Conservation (phyloP, 2,888 invertebrate species). For the Diplazon laetatorius region DNA sequence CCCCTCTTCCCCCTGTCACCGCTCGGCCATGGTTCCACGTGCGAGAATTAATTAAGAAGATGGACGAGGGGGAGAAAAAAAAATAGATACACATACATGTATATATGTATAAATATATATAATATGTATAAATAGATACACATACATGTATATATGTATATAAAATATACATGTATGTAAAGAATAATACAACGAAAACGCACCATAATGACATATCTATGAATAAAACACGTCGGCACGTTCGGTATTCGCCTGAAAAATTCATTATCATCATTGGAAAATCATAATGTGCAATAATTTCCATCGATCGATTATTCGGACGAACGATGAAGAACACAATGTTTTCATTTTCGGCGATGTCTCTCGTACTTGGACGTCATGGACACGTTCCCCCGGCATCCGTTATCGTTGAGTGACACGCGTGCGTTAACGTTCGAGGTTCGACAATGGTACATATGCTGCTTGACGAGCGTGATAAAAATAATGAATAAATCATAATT, state of each 20-base stretch:
- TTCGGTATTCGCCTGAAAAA: conserved; percentile 18
- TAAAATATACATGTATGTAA: too few species aligned
- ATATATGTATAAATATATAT: too few species aligned
- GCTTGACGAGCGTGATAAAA: too few species aligned
- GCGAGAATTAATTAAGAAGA: conserved; percentile 6
- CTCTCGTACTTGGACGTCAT: conserved; percentile 19
- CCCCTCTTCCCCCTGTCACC: neutral
- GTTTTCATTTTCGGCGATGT: neutral
- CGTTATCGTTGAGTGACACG: conserved; percentile 1
- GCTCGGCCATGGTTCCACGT: neutral
- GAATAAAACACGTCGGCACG: neutral
- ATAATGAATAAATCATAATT: too few species aligned
- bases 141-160: too few species aligned
- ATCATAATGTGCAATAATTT: neutral
- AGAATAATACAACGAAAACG: too few species aligned
- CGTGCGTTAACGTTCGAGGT: too few species aligned
- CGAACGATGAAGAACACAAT: conserved; percentile 1
- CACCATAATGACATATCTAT: neutral
- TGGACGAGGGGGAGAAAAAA: neutral
- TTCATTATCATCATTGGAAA: conserved; percentile 2
- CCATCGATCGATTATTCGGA: conserved; percentile 19
- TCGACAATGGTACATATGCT: too few species aligned
- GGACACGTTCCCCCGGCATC: conserved; percentile 16
- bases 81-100: too few species aligned
- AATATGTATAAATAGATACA: too few species aligned